Percentiles rank a stretch among this genome's conserved stretches.
phyloP scores from a whole-genome alignment of 2,888 invertebrate genomes.

The Anticlea derivata region DNA sequence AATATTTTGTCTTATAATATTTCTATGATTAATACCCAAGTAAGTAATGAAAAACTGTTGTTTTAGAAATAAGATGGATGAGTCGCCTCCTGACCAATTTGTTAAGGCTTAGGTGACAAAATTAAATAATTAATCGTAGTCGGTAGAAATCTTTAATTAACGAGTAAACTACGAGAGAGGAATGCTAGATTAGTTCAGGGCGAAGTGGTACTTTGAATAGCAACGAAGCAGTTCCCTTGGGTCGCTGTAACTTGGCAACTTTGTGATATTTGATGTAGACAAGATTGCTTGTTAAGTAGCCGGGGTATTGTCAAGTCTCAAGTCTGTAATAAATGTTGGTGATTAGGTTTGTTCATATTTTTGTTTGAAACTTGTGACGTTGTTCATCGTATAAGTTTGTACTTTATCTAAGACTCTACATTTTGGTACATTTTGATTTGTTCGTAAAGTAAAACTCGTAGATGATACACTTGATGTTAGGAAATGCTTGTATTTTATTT shows the following conservation, averaged over 20 bases:
- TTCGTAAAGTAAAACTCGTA: too few relatives aligned
- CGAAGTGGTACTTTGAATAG: constrained; percentile 22
- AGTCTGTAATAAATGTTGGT: background rate
- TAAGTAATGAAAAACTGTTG: constrained; percentile 13
- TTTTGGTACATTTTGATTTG: too few relatives aligned
- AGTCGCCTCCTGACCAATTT: constrained; percentile 15
- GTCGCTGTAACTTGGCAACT: constrained; percentile 12
- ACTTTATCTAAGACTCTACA: too few relatives aligned
- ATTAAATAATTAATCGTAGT: constrained; percentile 40
- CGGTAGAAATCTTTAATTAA: constrained; percentile 47
- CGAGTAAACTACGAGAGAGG: constrained; percentile 42
- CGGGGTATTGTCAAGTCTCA: constrained; percentile 5
- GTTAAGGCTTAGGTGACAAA: constrained; percentile 38
- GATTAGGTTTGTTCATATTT: background rate
- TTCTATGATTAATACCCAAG: background rate
- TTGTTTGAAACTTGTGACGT: background rate
- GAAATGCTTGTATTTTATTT: too few relatives aligned
- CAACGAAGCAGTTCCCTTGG: constrained; percentile 22
- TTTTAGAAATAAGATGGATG: constrained; percentile 18
- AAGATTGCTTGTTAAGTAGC: constrained; percentile 11
- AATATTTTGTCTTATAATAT: too few relatives aligned
- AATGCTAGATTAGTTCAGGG: constrained; percentile 43
- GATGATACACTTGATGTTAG: too few relatives aligned
- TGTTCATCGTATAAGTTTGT: background rate
- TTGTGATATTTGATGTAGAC: constrained; percentile 21